phyloP scores from a whole-genome alignment of 1,140 invertebrate genomes.

The Pseudomyrmex flavicornis region DNA sequence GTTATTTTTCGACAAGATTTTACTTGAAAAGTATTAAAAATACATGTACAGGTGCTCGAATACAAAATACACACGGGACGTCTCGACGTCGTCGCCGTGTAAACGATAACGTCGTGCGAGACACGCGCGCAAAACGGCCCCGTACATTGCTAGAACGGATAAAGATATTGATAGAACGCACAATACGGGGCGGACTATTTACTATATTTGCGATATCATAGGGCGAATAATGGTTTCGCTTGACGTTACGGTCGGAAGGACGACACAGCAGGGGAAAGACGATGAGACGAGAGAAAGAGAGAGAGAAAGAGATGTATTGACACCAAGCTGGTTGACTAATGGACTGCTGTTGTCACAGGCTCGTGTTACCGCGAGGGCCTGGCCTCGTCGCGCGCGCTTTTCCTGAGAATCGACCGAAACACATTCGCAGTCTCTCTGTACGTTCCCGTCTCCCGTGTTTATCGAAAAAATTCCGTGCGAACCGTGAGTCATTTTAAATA shows the following conservation, averaged over 20 bases:
- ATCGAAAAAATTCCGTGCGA: conserved; percentile 23
- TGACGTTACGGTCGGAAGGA: conserved; percentile 65
- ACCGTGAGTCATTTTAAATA: conserved; percentile 16
- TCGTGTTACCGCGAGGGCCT: conserved; percentile 82
- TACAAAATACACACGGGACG: not conserved
- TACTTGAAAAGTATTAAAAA: not conserved
- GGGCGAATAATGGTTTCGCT: conserved; percentile 61
- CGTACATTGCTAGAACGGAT: conserved; percentile 53
- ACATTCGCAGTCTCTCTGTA: conserved; percentile 38
- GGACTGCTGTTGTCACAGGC: conserved; percentile 84
- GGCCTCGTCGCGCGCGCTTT: conserved; percentile 76
- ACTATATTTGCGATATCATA: conserved; percentile 79
- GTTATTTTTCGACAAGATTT: not conserved
- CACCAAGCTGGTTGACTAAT: conserved; percentile 85
- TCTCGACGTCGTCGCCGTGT: not conserved
- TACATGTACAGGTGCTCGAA: no score
- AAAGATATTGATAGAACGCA: conserved; percentile 65
- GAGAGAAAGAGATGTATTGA: conserved; percentile 80
- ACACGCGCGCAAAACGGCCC: not conserved
- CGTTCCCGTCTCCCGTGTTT: conserved; percentile 13
- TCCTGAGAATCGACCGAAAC: conserved; percentile 77
- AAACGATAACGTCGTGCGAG: conserved; percentile 35
- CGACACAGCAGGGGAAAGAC: conserved; percentile 36
- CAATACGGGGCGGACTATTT: conserved; percentile 71
- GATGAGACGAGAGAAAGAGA: conserved; percentile 21